phyloP scores from a whole-genome alignment of 2,888 invertebrate genomes.

The Ectropis crepuscularia region DNA sequence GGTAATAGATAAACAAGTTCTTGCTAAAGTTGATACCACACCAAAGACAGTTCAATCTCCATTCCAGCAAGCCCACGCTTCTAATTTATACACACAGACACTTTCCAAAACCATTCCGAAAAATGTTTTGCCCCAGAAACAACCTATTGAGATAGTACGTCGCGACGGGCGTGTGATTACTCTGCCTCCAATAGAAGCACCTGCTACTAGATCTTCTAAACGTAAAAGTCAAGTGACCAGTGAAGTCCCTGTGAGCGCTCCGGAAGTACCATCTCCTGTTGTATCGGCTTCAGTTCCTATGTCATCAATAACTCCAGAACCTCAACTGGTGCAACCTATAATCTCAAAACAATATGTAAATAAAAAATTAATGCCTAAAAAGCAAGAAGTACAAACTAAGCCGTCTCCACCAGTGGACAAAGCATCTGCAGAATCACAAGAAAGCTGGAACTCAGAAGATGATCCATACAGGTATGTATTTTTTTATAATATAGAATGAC shows the following conservation, averaged over 20 bases:
- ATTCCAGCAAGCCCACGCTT: conserved; percentile 51
- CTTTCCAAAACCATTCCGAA: conserved; percentile 63
- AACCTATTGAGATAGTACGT: conserved; percentile 89
- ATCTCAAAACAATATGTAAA: conserved; percentile 73
- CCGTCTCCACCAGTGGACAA: conserved; percentile 59
- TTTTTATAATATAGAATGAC: background rate
- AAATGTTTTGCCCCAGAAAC: conserved; percentile 66
- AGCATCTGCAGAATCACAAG: conserved; percentile 85
- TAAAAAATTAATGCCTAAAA: conserved; percentile 66
- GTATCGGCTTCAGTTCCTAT: conserved; percentile 51
- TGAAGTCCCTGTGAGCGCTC: conserved; percentile 49
- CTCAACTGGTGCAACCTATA: conserved; percentile 49
- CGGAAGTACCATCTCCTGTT: conserved; percentile 42
- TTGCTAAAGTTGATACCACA: conserved; percentile 75
- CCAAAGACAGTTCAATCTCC: conserved; percentile 51
- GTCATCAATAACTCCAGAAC: conserved; percentile 59
- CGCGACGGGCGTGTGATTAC: conserved; percentile 91
- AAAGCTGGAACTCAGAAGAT: conserved; percentile 93
- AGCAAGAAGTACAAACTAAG: conserved; percentile 52
- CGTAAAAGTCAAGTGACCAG: conserved; percentile 78
- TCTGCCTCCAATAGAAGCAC: conserved; percentile 92
- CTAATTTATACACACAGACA: conserved; percentile 61
- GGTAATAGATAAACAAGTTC: conserved; percentile 88
- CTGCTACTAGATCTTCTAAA: conserved; percentile 91
- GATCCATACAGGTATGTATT: conserved; percentile 90